A percentile compares a stretch with the other conserved stretches of the same genome.
Evolutionary conservation across 2,113 vertebrate species (phyloP).

Genomic region (Limnothrissa miodon): DNA sequence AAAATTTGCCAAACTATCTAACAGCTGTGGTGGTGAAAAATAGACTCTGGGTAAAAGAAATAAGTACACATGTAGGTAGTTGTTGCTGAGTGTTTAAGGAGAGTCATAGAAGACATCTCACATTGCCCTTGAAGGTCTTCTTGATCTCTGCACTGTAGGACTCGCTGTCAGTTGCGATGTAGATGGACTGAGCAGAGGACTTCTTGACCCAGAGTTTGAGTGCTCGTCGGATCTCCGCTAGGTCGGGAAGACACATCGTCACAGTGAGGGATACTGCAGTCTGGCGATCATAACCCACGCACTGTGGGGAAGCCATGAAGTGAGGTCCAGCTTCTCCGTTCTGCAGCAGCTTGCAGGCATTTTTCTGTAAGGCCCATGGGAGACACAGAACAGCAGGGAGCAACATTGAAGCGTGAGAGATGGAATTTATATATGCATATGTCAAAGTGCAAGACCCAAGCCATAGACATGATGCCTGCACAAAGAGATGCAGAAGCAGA

Average conservation of each 20-base stretch:
- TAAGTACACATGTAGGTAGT: no score
- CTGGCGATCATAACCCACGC: conserved; percentile 86
- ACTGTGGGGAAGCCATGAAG: conserved; percentile 97
- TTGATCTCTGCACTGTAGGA: conserved; percentile 80
- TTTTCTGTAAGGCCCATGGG: conserved; percentile 69
- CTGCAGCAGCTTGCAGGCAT: conserved; percentile 87
- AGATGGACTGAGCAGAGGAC: conserved; percentile 77
- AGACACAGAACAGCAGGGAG: not conserved
- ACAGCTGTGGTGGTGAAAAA: no score
- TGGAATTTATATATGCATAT: not conserved
- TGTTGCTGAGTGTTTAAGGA: not conserved
- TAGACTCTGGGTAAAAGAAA: no score
- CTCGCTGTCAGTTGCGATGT: conserved; percentile 89
- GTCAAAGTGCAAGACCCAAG: not conserved
- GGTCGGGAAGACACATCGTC: conserved; percentile 90
- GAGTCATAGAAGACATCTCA: conserved; percentile 48
- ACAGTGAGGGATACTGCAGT: conserved; percentile 76
- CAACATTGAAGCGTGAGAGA: not conserved
- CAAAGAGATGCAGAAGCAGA: not conserved
- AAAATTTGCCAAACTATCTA: no score
- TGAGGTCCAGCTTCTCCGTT: conserved; percentile 80
- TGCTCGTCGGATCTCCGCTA: conserved; percentile 83
- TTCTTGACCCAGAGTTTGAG: conserved; percentile 82
- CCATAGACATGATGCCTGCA: not conserved
- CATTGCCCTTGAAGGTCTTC: conserved; percentile 81